Evolutionary conservation across 2,113 vertebrate species (phyloP).

Genomic region (Psittacus erithacus): DNA sequence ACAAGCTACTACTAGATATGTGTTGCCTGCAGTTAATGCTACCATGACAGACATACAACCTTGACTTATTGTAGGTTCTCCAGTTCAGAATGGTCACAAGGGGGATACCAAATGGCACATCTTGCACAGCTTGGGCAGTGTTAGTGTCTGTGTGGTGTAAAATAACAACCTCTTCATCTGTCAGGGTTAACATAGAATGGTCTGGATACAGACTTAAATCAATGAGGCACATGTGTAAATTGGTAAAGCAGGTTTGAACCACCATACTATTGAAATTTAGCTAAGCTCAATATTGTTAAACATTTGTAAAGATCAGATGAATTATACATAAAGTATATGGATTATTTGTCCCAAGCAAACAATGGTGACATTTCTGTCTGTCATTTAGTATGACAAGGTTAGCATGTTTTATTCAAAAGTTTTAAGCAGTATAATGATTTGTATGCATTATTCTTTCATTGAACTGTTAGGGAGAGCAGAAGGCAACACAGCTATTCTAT

Average conservation of each 20-base stretch:
- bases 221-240: slow-evolving; percentile 66
- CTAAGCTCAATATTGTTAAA: slow-evolving; percentile 82
- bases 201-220: slow-evolving; percentile 62
- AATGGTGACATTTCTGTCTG: slow-evolving; percentile 83
- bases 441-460: slow-evolving; percentile 72
- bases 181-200: slow-evolving; percentile 31
- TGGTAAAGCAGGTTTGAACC: slow-evolving; percentile 71
- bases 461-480: slow-evolving; percentile 63
- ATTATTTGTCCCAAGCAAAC: slow-evolving; percentile 84
- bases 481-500: slow-evolving; percentile 55
- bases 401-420: slow-evolving; percentile 83
- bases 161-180: slow-evolving; percentile 11
- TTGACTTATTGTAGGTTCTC: neutral
- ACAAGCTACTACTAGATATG: neutral
- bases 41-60: neutral
- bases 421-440: slow-evolving; percentile 76
- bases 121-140: neutral
- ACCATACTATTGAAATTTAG: slow-evolving; percentile 74
- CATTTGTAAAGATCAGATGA: slow-evolving; percentile 83
- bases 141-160: neutral
- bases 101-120: neutral
- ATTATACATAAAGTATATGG: slow-evolving; percentile 84
- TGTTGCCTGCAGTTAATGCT: neutral
- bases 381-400: slow-evolving; percentile 82
- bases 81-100: neutral